phyloP scores from a whole-genome alignment of 1,140 invertebrate species.

The Carcinoscorpius rotundicauda region DNA sequence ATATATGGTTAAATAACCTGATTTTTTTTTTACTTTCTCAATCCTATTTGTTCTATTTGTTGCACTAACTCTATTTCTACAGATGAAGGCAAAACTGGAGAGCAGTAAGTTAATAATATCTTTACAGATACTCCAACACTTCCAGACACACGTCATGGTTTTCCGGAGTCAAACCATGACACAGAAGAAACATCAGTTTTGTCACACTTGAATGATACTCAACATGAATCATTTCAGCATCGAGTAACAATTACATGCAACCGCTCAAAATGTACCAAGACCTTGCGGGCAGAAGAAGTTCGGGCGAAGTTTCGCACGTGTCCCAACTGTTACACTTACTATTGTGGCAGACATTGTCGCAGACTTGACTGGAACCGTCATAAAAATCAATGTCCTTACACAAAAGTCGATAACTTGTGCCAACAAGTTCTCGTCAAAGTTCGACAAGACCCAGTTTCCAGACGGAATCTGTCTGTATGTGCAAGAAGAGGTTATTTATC shows the following conservation, averaged over 20 bases:
- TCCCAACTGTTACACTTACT: constrained; percentile 79
- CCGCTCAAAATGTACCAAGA: constrained; percentile 31
- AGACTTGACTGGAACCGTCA: constrained; percentile 82
- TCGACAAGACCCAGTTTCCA: constrained; percentile 63
- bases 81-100: too few species aligned
- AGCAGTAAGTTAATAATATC: too few species aligned
- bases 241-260: constrained; percentile 28
- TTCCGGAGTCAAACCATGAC: too few species aligned
- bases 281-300: constrained; percentile 31
- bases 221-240: too few species aligned
- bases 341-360: constrained; percentile 61
- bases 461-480: constrained; percentile 62
- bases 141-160: too few species aligned
- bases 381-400: constrained; percentile 72
- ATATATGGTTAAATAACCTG: too few species aligned
- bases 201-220: too few species aligned
- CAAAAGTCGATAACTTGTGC: constrained; percentile 62
- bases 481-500: constrained; percentile 63
- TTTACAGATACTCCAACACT: too few species aligned
- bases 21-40: too few species aligned
- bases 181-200: too few species aligned
- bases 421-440: constrained; percentile 71
- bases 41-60: too few species aligned
- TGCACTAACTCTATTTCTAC: too few species aligned
- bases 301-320: constrained; percentile 61